Evolutionary conservation across 1,140 invertebrate genomes (phyloP), one percentile per base, ranked within the genome.

Genomic region (Drosophila saltans): DNA sequence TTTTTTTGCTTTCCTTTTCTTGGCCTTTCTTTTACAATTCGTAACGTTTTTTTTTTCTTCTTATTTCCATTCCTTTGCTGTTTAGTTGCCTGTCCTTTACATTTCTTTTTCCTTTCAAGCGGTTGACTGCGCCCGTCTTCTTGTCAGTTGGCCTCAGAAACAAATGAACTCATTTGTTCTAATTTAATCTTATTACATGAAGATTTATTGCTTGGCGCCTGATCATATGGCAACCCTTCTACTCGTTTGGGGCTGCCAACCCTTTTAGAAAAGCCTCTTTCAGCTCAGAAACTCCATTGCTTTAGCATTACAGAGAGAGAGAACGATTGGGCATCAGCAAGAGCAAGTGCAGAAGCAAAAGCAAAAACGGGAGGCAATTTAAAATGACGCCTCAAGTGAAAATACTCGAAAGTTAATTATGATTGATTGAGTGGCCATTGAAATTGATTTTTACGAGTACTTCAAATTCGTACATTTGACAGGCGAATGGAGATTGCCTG

Each of bases 141-240:
- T 45, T 66, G 78, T 63, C 57, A 55, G 65, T 61, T 70, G 79
- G 74, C 67, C 48, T 10, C 10, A n/a, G 36, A 68, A 86, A 79
- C 75, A 86, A 86, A 86, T 86, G 79, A 82, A 88, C 82, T 88
- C 82, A 86, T 86, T 85, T 86, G 82, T 88, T 86, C 84, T 75
- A 86, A 86, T 86, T 88, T 86, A 82, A 86, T 82, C 82, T 73
- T 79, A 88, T 86, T 88, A 86, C 69, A 68, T 48, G 63, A 81
- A 82, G 83, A 86, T 86, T 86, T 86, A 86, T 86, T 86, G 83
- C 83, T 69, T 52, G 68, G 71, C 72, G 83, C 83, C 45, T 26
- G 45, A 82, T 82, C 79, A 78, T 66, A 68, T 70, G 83, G 48
- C 67, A 82, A 88, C 79, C 83, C 83, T 82, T 85, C 57, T 7